phyloP scores from a whole-genome alignment of 1,140 invertebrate species.

The Scaptodrosophila lebanonensis region DNA sequence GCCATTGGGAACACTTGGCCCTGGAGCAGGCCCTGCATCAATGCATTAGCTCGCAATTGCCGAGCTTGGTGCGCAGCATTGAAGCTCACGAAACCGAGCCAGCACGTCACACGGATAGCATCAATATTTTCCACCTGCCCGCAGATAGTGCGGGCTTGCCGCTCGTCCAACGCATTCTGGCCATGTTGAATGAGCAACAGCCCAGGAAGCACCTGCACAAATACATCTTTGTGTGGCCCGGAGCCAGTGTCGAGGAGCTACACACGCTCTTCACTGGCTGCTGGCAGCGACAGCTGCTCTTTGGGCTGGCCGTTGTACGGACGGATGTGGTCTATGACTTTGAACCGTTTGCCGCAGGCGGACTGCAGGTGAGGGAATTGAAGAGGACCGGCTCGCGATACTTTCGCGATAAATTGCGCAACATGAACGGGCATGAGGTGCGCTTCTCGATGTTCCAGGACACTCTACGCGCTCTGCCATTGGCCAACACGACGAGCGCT shows the following conservation, averaged over 20 bases:
- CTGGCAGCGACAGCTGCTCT: slow-evolving; percentile 28
- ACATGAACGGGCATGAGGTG: slow-evolving; percentile 46
- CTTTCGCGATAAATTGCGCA: slow-evolving; percentile 45
- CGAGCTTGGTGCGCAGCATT: slow-evolving; percentile 29
- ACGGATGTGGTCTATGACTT: slow-evolving; percentile 43
- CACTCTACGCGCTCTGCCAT: slow-evolving; percentile 46
- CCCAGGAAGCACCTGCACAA: slow-evolving; percentile 48
- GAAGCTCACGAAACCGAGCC: slow-evolving; percentile 45
- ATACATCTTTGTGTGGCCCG: slow-evolving; percentile 63
- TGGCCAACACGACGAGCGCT: slow-evolving; percentile 3
- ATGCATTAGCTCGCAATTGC: slow-evolving; percentile 36
- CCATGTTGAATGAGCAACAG: slow-evolving; percentile 58
- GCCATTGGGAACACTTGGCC: not conserved
- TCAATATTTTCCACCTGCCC: slow-evolving; percentile 52
- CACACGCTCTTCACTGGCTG: not conserved
- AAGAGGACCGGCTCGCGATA: not conserved
- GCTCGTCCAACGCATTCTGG: slow-evolving; percentile 35
- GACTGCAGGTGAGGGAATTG: slow-evolving; percentile 27
- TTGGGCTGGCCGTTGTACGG: slow-evolving; percentile 36
- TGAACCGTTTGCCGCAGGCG: slow-evolving; percentile 45
- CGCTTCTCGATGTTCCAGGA: slow-evolving; percentile 63
- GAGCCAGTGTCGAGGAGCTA: slow-evolving; percentile 25
- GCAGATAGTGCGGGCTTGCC: slow-evolving; percentile 10
- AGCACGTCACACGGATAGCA: slow-evolving; percentile 38
- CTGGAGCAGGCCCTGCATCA: slow-evolving; percentile 32